Percentiles rank a stretch among this genome's conserved stretches.
These are phyloP conservation scores for Globia sparganii DNA, from an alignment of 2,888 invertebrate genomes.

Conservation along the genomic window DNA sequence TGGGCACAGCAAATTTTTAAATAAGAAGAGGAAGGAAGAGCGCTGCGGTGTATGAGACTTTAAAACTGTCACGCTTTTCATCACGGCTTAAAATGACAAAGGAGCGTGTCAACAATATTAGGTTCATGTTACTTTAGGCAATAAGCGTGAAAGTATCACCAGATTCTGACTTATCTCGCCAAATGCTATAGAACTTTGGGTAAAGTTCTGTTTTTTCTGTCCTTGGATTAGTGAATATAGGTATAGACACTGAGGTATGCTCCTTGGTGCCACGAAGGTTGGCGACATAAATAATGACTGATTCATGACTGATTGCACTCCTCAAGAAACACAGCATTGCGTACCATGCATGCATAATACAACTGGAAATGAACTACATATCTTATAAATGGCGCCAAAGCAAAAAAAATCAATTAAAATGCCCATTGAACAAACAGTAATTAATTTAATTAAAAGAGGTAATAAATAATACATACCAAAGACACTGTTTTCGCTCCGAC, in stretches of 20 bases:
- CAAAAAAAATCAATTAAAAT: conserved; percentile 17
- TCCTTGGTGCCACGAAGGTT: conserved; percentile 22
- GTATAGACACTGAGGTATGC: conserved; percentile 7
- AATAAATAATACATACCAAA: conserved; percentile 48
- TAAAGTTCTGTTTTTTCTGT: too few species aligned
- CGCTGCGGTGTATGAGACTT: background rate
- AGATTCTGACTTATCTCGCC: background rate
- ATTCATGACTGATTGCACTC: conserved; percentile 39
- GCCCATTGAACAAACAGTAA: conserved; percentile 32
- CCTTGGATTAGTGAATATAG: background rate
- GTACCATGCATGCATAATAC: conserved; percentile 32
- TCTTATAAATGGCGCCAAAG: conserved; percentile 22
- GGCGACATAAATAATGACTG: conserved; percentile 47
- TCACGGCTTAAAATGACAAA: background rate
- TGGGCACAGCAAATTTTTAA: too few species aligned
- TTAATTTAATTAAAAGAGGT: conserved; percentile 45
- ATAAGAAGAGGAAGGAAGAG: too few species aligned
- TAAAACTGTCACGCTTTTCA: background rate
- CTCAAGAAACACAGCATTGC: conserved; percentile 14
- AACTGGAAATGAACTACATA: conserved; percentile 26
- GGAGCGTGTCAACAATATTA: background rate
- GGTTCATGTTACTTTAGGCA: background rate
- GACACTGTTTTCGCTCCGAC: conserved; percentile 49
- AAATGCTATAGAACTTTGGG: background rate
- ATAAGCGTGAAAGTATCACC: too few species aligned